Evolutionary conservation across 2,797 vertebrate genomes (phyloP).

Genomic region (Apodemus agrarius): DNA sequence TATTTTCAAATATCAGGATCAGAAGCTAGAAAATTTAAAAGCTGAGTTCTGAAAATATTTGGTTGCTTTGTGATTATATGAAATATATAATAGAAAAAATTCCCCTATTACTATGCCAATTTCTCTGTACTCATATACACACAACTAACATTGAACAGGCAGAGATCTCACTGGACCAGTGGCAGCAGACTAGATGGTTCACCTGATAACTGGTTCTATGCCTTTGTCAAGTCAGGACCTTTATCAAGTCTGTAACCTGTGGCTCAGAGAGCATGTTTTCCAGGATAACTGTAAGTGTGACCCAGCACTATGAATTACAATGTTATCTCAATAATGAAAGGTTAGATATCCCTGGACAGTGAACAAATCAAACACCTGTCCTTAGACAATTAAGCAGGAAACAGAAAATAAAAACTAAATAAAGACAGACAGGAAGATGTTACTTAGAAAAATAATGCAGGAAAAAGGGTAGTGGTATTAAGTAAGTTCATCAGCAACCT

Average conservation of each 20-base stretch:
- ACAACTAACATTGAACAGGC: background rate
- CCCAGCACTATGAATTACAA: background rate
- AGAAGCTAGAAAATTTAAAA: conserved; percentile 17
- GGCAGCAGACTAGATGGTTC: background rate
- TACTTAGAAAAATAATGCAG: background rate
- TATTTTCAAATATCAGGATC: conserved; percentile 21
- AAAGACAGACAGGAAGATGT: background rate
- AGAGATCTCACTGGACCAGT: background rate
- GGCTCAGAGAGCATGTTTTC: background rate
- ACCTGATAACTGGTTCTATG: background rate
- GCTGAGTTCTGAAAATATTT: conserved; percentile 55
- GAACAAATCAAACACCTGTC: background rate
- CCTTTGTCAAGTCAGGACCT: background rate
- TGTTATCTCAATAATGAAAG: background rate
- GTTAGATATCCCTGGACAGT: background rate
- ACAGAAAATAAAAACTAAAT: background rate
- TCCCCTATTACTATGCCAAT: background rate
- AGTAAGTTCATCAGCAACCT: background rate
- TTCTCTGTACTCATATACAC: background rate
- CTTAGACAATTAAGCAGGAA: background rate
- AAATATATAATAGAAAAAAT: background rate
- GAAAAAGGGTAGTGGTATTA: background rate
- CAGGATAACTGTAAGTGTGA: background rate
- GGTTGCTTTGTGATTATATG: background rate
- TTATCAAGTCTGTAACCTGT: background rate